Evolutionary conservation across 2,797 vertebrate genomes (phyloP).

Genomic region (Mastacembelus armatus): DNA sequence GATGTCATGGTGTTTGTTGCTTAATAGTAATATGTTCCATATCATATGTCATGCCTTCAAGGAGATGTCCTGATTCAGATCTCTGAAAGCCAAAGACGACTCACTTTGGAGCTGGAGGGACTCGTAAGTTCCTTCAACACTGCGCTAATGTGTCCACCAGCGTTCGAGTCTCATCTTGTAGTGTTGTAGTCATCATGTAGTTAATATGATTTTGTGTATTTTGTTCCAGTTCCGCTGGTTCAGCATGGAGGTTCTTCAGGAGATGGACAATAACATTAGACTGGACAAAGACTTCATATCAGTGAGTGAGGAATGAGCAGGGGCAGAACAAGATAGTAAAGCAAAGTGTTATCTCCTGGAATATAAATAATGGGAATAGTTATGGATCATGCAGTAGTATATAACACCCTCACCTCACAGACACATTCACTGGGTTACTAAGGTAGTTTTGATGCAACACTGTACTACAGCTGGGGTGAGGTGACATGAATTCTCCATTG

Average conservation of each 20-base stretch:
- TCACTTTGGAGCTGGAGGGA: constrained; percentile 88
- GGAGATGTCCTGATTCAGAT: constrained; percentile 94
- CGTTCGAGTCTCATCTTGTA: background rate
- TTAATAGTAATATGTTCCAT: background rate
- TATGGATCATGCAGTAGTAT: too few species aligned
- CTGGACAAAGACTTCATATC: constrained; percentile 91
- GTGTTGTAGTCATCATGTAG: too few species aligned
- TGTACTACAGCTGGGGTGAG: too few species aligned
- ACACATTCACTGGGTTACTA: too few species aligned
- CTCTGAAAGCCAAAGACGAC: constrained; percentile 87
- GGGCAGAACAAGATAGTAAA: background rate
- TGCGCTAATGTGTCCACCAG: background rate
- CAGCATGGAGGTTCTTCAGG: constrained; percentile 88
- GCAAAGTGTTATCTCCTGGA: background rate
- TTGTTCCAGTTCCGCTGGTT: constrained; percentile 88
- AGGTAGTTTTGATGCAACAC: constrained; percentile 1
- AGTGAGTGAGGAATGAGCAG: constrained; percentile 74
- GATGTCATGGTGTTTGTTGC: background rate
- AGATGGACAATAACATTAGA: constrained; percentile 91
- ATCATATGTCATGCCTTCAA: constrained; percentile 59
- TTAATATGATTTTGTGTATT: background rate
- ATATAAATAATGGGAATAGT: background rate
- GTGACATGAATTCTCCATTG: too few species aligned
- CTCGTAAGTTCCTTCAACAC: constrained; percentile 84
- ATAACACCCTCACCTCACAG: too few species aligned